A percentile compares a stretch with the other conserved stretches of the same genome.
phyloP scores from a whole-genome alignment of 2,888 invertebrate genomes.

The Noctua pronuba region DNA sequence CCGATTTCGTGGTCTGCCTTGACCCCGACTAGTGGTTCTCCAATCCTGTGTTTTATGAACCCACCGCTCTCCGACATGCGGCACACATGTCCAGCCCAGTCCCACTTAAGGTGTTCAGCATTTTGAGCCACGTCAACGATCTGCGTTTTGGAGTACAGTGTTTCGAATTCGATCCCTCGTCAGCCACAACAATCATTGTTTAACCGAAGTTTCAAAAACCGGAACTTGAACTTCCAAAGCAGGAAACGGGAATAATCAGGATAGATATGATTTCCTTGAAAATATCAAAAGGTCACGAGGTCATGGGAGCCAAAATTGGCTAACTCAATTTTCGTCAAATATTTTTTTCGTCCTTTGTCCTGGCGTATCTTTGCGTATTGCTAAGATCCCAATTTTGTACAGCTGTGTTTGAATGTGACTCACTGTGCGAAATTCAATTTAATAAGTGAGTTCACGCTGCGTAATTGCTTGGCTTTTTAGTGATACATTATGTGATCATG shows the following conservation, averaged over 20 bases:
- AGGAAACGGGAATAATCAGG: slow-evolving; percentile 2
- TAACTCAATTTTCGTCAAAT: slow-evolving; percentile 27
- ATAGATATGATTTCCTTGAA: slow-evolving; percentile 18
- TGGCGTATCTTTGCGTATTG: not conserved
- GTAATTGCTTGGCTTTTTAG: not conserved
- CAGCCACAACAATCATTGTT: not conserved
- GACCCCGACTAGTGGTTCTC: too few species aligned
- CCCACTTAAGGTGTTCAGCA: too few species aligned
- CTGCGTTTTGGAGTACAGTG: not conserved
- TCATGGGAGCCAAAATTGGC: not conserved
- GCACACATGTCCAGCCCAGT: too few species aligned
- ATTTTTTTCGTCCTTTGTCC: slow-evolving; percentile 10
- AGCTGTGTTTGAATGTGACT: slow-evolving; percentile 23
- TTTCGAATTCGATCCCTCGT: not conserved
- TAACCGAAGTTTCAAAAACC: not conserved
- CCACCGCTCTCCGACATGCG: too few species aligned
- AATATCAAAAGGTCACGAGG: slow-evolving; percentile 33
- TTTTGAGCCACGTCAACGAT: too few species aligned
- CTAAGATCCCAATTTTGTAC: not conserved
- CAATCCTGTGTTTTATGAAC: too few species aligned
- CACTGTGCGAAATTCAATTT: slow-evolving; percentile 1
- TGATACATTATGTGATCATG: not conserved
- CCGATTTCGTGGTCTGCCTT: too few species aligned
- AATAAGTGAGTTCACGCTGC: not conserved
- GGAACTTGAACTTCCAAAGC: not conserved